Conservation (phyloP, 1,140 invertebrate genomes). For the Zaprionus gabonicus region DNA sequence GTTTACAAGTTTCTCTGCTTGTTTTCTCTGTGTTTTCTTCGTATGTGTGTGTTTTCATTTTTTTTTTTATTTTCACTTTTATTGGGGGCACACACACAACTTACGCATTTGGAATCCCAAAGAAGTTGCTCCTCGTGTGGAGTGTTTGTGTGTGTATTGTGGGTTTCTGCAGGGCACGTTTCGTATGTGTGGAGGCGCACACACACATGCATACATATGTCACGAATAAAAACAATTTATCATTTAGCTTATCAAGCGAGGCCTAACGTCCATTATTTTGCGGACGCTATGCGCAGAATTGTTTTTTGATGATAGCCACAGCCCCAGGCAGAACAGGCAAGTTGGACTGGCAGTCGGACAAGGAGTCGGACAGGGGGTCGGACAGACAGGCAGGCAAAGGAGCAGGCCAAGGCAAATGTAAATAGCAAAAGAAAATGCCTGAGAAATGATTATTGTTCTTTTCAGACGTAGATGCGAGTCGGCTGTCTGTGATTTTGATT, state of each 20-base stretch:
- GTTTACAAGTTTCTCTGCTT: slow-evolving; percentile 76
- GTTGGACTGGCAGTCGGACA: slow-evolving; percentile 13
- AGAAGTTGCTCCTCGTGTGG: slow-evolving; percentile 37
- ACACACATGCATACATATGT: slow-evolving; percentile 66
- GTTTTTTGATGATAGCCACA: slow-evolving; percentile 78
- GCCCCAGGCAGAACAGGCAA: slow-evolving; percentile 17
- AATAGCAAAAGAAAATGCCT: slow-evolving; percentile 68
- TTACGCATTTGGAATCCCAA: slow-evolving; percentile 70
- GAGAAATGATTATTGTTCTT: slow-evolving; percentile 75
- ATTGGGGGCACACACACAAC: slow-evolving; percentile 55
- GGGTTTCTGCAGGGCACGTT: slow-evolving; percentile 21
- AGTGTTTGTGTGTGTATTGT: slow-evolving; percentile 11
- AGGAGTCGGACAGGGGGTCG: slow-evolving; percentile 1
- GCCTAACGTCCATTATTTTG: slow-evolving; percentile 82
- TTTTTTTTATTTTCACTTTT: slow-evolving; percentile 29
- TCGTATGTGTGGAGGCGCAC: slow-evolving; percentile 27
- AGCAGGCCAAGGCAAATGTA: slow-evolving; percentile 37
- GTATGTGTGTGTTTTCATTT: slow-evolving; percentile 17
- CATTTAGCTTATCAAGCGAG: slow-evolving; percentile 80
- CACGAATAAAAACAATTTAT: slow-evolving; percentile 83
- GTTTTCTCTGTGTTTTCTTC: slow-evolving; percentile 39
- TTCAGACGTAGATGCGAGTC: slow-evolving; percentile 4
- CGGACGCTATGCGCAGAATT: slow-evolving; percentile 78
- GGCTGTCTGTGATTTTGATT: slow-evolving; percentile 46
- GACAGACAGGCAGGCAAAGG: slow-evolving; percentile 13